These are phyloP conservation scores for Oncorhynchus tshawytscha DNA, from an alignment of 2,113 vertebrate genomes.

Conservation along the genomic window DNA sequence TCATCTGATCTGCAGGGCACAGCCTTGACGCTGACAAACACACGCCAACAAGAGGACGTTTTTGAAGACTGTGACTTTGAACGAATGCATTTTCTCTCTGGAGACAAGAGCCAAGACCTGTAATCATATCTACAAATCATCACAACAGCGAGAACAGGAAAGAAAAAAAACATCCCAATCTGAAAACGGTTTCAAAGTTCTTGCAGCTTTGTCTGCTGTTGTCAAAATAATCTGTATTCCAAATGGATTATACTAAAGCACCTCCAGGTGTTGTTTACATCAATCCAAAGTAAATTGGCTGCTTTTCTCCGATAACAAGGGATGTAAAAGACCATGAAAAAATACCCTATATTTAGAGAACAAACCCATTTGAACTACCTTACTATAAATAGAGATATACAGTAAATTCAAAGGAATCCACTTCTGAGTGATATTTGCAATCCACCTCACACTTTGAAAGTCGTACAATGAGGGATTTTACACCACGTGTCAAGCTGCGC, in stretches of 20 bases:
- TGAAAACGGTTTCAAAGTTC: neutral
- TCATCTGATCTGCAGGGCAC: constrained; percentile 66
- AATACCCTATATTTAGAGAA: constrained; percentile 38
- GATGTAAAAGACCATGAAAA: constrained; percentile 20
- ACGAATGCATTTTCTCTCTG: constrained; percentile 46
- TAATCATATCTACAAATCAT: constrained; percentile 48
- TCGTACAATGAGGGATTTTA: constrained; percentile 47
- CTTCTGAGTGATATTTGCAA: constrained; percentile 60
- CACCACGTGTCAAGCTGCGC: constrained; percentile 58
- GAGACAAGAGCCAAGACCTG: constrained; percentile 41
- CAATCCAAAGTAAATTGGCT: constrained; percentile 22
- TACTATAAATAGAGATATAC: constrained; percentile 31
- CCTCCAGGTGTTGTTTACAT: constrained; percentile 57
- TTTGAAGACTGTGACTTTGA: constrained; percentile 62
- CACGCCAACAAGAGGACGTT: constrained; percentile 58
- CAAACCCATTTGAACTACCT: constrained; percentile 42
- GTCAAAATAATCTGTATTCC: constrained; percentile 22
- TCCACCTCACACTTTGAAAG: constrained; percentile 66
- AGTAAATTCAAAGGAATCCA: constrained; percentile 49
- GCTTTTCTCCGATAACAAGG: constrained; percentile 30
- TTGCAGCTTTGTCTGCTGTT: constrained; percentile 11
- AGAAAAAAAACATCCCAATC: constrained; percentile 13
- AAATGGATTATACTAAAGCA: constrained; percentile 47
- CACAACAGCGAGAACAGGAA: constrained; percentile 11
- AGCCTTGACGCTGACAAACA: constrained; percentile 51